Evolutionary conservation across 2,113 vertebrate species (phyloP).

Genomic region (Siniperca knerii): DNA sequence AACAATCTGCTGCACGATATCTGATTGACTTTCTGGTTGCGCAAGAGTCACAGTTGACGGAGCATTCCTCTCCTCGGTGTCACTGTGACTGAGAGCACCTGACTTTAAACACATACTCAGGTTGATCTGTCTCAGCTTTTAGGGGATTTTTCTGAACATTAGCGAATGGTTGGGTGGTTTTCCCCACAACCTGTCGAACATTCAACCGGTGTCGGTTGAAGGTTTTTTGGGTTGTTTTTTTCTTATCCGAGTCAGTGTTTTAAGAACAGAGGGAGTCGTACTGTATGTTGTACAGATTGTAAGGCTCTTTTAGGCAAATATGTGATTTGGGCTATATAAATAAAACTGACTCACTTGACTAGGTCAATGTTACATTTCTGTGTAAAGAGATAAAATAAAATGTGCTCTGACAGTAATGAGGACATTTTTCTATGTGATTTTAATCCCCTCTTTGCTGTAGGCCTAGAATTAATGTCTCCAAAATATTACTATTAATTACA

Average conservation of each 20-base stretch:
- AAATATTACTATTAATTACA: not conserved
- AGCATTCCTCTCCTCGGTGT: constrained; percentile 11
- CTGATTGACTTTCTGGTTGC: constrained; percentile 42
- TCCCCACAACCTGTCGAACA: not conserved
- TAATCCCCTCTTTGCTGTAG: not conserved
- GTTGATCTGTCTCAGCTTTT: not conserved
- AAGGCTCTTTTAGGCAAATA: not conserved
- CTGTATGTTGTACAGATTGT: not conserved
- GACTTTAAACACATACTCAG: not conserved
- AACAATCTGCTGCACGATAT: constrained; percentile 14
- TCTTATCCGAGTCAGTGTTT: not conserved
- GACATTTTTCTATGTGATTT: not conserved
- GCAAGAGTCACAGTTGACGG: not conserved
- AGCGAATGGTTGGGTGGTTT: not conserved
- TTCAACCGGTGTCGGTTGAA: not conserved
- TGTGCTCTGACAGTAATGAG: not conserved
- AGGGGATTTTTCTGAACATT: constrained; percentile 11
- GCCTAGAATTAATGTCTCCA: not conserved
- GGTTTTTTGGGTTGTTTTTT: not conserved
- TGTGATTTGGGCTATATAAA: not conserved
- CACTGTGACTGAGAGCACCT: constrained; percentile 9
- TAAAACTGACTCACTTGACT: not conserved
- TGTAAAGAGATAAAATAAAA: not conserved
- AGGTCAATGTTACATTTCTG: not conserved
- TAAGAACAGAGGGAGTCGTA: not conserved